phyloP scores from a whole-genome alignment of 2,797 vertebrate genomes.

The Acanthopagrus latus region DNA sequence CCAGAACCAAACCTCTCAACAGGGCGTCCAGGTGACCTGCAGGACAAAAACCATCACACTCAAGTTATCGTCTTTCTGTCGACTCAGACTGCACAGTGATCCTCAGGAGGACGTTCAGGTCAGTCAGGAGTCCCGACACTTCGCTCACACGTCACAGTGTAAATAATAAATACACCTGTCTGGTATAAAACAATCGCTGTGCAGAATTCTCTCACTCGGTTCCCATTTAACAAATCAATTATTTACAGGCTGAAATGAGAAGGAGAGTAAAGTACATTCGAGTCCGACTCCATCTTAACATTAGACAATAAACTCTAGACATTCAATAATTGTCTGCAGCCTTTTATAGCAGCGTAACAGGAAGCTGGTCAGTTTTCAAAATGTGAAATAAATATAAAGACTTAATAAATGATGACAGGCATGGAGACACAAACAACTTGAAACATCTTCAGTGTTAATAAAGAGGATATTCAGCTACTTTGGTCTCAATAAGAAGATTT shows the following conservation, averaged over 20 bases:
- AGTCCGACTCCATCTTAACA: too few species aligned
- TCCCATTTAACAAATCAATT: neutral
- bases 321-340: too few species aligned
- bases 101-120: neutral
- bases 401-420: too few species aligned
- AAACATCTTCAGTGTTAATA: neutral
- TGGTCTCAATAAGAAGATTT: neutral
- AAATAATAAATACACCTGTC: too few species aligned
- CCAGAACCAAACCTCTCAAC: conserved; percentile 93
- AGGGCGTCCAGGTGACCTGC: conserved; percentile 95
- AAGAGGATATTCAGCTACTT: neutral
- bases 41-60: neutral
- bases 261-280: neutral
- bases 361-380: too few species aligned
- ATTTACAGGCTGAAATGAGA: neutral
- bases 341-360: neutral
- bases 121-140: neutral
- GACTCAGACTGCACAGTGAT: neutral
- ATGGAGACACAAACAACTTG: neutral
- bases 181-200: too few species aligned
- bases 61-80: neutral
- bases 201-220: too few species aligned
- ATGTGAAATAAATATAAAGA: neutral
- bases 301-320: too few species aligned
- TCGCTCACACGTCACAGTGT: neutral